These are phyloP conservation scores for Euzophera pinguis DNA, from an alignment of 2,888 invertebrate species.

Conservation along the genomic window DNA sequence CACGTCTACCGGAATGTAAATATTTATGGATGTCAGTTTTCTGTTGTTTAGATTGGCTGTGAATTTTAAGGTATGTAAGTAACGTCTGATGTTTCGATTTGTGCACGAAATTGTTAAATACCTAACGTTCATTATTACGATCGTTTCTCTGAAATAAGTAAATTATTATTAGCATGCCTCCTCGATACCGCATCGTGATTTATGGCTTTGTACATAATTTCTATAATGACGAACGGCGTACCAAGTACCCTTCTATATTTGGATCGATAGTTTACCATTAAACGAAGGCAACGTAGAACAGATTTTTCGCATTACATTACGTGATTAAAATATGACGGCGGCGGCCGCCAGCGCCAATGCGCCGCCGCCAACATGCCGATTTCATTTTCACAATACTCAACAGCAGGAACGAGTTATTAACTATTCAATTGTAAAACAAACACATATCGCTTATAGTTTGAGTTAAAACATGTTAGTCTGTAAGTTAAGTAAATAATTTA, in stretches of 20 bases:
- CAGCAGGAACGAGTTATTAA: conserved; percentile 9
- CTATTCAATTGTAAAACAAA: conserved; percentile 4
- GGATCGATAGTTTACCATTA: conserved; percentile 74
- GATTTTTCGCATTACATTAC: conserved; percentile 67
- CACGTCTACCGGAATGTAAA: conserved; percentile 73
- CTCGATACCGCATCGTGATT: conserved; percentile 62
- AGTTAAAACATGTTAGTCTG: not conserved
- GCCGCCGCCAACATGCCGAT: conserved; percentile 55
- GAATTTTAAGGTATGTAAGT: conserved; percentile 77
- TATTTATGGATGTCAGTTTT: conserved; percentile 79
- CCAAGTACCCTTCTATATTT: conserved; percentile 66
- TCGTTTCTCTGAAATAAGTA: conserved; percentile 35
- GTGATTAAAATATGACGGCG: conserved; percentile 52
- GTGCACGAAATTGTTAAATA: conserved; percentile 51
- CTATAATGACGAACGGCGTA: conserved; percentile 67
- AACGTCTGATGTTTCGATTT: conserved; percentile 59
- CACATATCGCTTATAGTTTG: not conserved
- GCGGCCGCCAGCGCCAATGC: conserved; percentile 44
- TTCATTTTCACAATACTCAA: conserved; percentile 35
- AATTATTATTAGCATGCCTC: conserved; percentile 58
- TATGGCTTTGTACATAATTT: conserved; percentile 65
- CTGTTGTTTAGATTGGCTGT: conserved; percentile 79
- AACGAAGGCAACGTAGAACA: conserved; percentile 56
- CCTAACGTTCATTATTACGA: conserved; percentile 28
- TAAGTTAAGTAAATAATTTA: too few relatives aligned